Evolutionary conservation across 1,140 invertebrate species (phyloP).

Genomic region (Bilobella aurantiaca): DNA sequence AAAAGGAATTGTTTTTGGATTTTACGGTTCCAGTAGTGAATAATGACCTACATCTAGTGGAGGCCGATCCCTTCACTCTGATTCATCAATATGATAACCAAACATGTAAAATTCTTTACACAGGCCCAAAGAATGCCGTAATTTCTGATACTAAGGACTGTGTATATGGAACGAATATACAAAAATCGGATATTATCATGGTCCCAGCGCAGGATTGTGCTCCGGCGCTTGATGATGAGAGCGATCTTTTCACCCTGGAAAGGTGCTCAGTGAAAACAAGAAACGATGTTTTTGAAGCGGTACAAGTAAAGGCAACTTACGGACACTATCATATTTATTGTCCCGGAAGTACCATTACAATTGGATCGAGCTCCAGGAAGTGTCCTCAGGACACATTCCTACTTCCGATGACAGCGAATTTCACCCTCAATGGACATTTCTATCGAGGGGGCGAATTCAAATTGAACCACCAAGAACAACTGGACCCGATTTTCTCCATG

Average conservation of each 20-base stretch:
- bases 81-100: conserved; percentile 10
- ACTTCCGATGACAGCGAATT: not conserved
- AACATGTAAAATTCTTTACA: conserved; percentile 14
- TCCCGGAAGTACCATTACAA: not conserved
- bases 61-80: conserved; percentile 19
- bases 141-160: not conserved
- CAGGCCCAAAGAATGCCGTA: not conserved
- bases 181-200: not conserved
- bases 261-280: not conserved
- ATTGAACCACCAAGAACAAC: too few relatives aligned
- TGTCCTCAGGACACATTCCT: conserved; percentile 2
- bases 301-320: not conserved
- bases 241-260: not conserved
- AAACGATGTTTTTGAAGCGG: not conserved
- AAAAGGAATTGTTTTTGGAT: conserved; percentile 6
- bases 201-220: not conserved
- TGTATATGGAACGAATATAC: not conserved
- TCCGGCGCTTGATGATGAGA: not conserved
- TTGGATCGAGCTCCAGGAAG: not conserved
- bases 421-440: not conserved
- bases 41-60: conserved; percentile 3
- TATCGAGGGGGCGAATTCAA: too few relatives aligned
- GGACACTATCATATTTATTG: conserved; percentile 1
- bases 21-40: conserved; percentile 15
- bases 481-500: too few relatives aligned